Conservation (phyloP, 2,113 vertebrate species). For the Leptobrachium ailaonicum region DNA sequence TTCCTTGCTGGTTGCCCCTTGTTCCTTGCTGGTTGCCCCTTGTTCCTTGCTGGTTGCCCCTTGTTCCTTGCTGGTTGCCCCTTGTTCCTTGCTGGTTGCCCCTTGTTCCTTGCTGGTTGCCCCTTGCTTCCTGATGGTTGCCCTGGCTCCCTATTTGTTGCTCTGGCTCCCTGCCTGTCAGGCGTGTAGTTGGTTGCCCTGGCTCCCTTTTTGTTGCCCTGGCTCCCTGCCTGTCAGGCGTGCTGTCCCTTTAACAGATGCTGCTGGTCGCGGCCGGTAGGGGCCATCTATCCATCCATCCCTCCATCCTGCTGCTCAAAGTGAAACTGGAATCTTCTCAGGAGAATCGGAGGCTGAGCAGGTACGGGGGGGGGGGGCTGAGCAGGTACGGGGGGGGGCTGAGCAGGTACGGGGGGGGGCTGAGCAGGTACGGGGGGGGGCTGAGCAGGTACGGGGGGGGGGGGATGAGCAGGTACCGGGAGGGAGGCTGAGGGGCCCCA, state of each 20-base stretch:
- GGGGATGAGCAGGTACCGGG: constrained; percentile 37
- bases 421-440: too few relatives aligned
- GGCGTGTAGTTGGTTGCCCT: neutral
- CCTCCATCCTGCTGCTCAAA: neutral
- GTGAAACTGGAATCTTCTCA: constrained; percentile 34
- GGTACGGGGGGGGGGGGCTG: too few relatives aligned
- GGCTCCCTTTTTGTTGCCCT: neutral
- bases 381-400: too few relatives aligned
- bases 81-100: neutral
- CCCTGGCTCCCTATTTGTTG: neutral
- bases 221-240: neutral
- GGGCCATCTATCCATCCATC: neutral
- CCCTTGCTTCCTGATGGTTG: neutral
- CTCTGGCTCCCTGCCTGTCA: neutral
- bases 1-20: too few relatives aligned
- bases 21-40: too few relatives aligned
- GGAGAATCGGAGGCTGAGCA: neutral
- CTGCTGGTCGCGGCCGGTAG: constrained; percentile 9
- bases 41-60: too few relatives aligned
- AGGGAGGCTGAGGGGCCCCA: neutral
- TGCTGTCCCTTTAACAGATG: constrained; percentile 29
- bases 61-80: too few relatives aligned
- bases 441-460: constrained; percentile 30
- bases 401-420: too few relatives aligned
- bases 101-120: neutral